Evolutionary conservation across 35 echinoderm and acorn worm genomes (phyloP).

Genomic region (Stichopus chloronotus): DNA sequence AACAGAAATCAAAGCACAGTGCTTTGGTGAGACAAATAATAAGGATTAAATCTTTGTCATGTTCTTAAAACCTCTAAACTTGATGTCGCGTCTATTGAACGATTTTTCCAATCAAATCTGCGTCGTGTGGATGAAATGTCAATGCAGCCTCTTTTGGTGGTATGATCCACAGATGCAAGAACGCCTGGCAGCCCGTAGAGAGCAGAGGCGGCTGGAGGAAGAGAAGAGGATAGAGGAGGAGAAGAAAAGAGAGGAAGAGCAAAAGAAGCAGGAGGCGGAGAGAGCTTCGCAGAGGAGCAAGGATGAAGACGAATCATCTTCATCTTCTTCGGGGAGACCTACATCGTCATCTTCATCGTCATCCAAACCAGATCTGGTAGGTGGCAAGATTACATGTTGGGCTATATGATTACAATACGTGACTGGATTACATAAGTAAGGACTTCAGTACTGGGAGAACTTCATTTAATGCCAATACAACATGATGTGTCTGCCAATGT

Average conservation of each 20-base stretch:
- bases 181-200: constrained; percentile 74
- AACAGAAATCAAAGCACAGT: constrained; percentile 82
- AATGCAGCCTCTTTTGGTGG: not conserved
- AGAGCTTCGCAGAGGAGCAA: not conserved
- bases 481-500: no score
- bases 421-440: not conserved
- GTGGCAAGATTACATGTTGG: not conserved
- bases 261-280: constrained; percentile 65
- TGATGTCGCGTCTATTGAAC: not conserved
- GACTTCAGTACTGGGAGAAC: not conserved
- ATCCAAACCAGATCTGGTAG: not conserved
- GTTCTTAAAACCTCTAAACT: not conserved
- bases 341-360: not conserved
- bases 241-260: constrained; percentile 69
- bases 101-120: no score
- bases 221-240: constrained; percentile 68
- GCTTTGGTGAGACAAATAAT: constrained; percentile 60
- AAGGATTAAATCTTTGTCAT: not conserved
- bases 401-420: no score
- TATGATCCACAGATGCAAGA: constrained; percentile 88
- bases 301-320: not conserved
- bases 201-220: constrained; percentile 71
- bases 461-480: not conserved
- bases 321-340: not conserved
- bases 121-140: no score